Conservation (phyloP, 2,888 invertebrate species). For the Drosophila kanekoi region DNA sequence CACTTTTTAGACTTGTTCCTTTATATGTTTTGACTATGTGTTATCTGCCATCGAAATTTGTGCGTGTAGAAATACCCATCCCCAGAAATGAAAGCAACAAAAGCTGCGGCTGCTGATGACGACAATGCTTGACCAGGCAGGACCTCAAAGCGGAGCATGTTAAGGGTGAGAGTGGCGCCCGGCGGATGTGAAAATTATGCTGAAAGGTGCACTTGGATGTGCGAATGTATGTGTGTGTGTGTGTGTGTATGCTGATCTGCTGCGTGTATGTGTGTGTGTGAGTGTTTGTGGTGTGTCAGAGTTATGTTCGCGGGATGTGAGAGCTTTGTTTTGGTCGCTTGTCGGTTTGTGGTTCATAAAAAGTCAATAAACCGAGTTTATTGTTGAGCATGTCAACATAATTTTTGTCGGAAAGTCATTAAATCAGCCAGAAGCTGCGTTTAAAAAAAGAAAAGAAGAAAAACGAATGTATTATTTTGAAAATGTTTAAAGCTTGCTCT, state of each 20-base stretch:
- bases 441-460: conserved; percentile 10
- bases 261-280: conserved; percentile 6
- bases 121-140: conserved; percentile 42
- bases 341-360: conserved; percentile 73
- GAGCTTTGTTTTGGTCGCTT: conserved; percentile 59
- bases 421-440: conserved; percentile 50
- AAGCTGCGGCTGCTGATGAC: conserved; percentile 25
- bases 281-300: conserved; percentile 40
- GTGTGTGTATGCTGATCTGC: conserved; percentile 7
- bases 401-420: conserved; percentile 68
- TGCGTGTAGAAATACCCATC: neutral
- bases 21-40: neutral
- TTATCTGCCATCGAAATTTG: neutral
- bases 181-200: conserved; percentile 77
- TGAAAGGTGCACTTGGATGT: conserved; percentile 43
- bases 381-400: conserved; percentile 66
- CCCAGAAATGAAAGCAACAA: conserved; percentile 10
- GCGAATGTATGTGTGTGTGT: conserved; percentile 11
- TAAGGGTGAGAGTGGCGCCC: too few relatives aligned
- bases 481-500: conserved; percentile 7
- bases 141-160: conserved; percentile 40
- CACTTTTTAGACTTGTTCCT: too few relatives aligned
- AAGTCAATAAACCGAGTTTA: conserved; percentile 76
- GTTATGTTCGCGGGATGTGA: conserved; percentile 36
- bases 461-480: conserved; percentile 22